phyloP scores from a whole-genome alignment of 2,888 invertebrate species.

The Serrognathus titanus region DNA sequence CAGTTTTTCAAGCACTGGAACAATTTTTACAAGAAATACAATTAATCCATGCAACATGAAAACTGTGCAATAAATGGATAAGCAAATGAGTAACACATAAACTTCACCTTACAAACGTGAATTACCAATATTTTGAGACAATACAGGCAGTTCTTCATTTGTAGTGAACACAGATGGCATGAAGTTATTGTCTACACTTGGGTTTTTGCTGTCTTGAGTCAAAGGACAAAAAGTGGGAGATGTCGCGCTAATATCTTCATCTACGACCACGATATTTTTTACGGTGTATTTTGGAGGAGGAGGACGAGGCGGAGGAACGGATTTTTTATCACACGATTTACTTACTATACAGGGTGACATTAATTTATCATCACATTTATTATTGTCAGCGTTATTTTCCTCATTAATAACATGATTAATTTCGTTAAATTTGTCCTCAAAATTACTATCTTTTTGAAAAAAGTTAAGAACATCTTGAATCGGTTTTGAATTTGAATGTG shows the following conservation, averaged over 20 bases:
- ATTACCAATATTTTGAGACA: slow-evolving; percentile 35
- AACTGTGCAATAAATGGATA: too few relatives aligned
- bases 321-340: slow-evolving; percentile 13
- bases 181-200: slow-evolving; percentile 24
- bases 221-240: too few relatives aligned
- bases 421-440: slow-evolving; percentile 8
- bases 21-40: slow-evolving; percentile 4
- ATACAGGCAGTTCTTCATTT: slow-evolving; percentile 35
- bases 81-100: neutral
- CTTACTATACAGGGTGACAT: neutral
- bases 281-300: slow-evolving; percentile 44
- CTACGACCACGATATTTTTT: too few relatives aligned
- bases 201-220: slow-evolving; percentile 10
- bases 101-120: slow-evolving; percentile 28
- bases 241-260: too few relatives aligned
- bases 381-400: neutral
- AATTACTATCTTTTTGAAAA: slow-evolving; percentile 40
- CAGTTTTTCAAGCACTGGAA: too few relatives aligned
- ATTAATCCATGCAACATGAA: too few relatives aligned
- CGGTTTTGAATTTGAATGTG: slow-evolving; percentile 31
- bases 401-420: neutral
- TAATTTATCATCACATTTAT: too few relatives aligned
- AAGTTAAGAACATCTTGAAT: slow-evolving; percentile 46
- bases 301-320: slow-evolving; percentile 36
- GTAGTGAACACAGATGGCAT: slow-evolving; percentile 32